Conservation (phyloP, 2,797 vertebrate genomes). For the Tinamus major region DNA sequence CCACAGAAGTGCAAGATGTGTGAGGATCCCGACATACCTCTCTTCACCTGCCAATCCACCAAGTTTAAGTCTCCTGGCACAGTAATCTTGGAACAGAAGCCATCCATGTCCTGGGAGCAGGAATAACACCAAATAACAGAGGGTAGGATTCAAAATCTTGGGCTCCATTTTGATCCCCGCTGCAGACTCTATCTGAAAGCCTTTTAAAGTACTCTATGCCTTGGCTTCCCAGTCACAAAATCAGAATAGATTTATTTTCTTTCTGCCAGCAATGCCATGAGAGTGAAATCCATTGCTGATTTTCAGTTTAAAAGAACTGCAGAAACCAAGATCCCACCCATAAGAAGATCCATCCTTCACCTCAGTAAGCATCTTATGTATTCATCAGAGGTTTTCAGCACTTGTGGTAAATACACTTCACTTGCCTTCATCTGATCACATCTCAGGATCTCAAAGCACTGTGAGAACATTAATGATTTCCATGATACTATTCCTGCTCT, state of each 20-base stretch:
- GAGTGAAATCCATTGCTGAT: neutral
- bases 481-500: neutral
- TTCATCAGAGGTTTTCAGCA: neutral
- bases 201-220: neutral
- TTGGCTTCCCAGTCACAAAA: neutral
- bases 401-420: neutral
- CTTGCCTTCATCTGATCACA: neutral
- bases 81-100: neutral
- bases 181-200: neutral
- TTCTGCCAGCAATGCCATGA: neutral
- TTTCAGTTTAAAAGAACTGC: neutral
- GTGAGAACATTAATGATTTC: slow-evolving; percentile 20
- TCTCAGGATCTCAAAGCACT: slow-evolving; percentile 29
- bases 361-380: neutral
- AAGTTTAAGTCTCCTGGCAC: neutral
- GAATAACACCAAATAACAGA: neutral
- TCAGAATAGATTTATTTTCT: neutral
- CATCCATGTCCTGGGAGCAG: neutral
- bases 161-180: neutral
- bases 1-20: neutral
- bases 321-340: neutral
- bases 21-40: neutral
- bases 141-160: neutral
- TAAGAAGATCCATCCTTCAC: neutral
- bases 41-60: neutral